Base-by-base conservation (phyloP, 2,113 vertebrate genomes). In the Hippocampus abdominalis region DNA sequence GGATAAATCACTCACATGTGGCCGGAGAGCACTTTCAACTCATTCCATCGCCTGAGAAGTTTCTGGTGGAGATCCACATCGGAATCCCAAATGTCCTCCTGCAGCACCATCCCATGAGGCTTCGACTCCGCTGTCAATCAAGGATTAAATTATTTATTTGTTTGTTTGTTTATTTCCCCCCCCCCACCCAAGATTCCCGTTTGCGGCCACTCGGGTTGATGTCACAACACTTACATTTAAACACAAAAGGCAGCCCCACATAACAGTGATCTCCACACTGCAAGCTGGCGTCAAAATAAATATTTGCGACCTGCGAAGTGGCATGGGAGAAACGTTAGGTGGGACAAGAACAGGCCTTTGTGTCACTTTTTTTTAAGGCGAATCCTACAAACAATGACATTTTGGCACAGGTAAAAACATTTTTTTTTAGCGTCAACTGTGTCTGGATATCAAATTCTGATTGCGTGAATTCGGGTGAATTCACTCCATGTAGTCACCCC, bases 271-370 rank as follows among this genome's bases (percentile, higher is more conserved):
- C 95, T 73, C 94, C 95, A 90, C 97, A 99, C 49, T 96, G 94
- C 76, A 96, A 93, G 84, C 93, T 86, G 86, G 96, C 93, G 68
- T 99, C 97, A 93, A 98, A 99, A 94, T 98, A 99, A 93, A 99
- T 92, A 92, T 98, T 97, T 89, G 96, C 97, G 75, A 99, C 95
- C 97, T 99, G 91, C 5, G 87, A 91, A 70, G 81, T 82, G 44
- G 81, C 20, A 64, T 46, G 73, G 18, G 72, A 25, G 72, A 68
- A 53, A 68, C 8, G 15, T 32, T 32, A 21, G 32, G 21, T 63
- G 36, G 18, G 27, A 20, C 39, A 20, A 6, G 16, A 51, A 51
- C 16, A 8, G 20, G 44, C 13, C 44, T 15, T 46, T 46, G 44
- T 15, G 15, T 15, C 44, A 12, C 13, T 4, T 13, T 44, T 44